Conservation (phyloP, 92 coral and sea anemone species). For the Epizoanthus ramosus region DNA sequence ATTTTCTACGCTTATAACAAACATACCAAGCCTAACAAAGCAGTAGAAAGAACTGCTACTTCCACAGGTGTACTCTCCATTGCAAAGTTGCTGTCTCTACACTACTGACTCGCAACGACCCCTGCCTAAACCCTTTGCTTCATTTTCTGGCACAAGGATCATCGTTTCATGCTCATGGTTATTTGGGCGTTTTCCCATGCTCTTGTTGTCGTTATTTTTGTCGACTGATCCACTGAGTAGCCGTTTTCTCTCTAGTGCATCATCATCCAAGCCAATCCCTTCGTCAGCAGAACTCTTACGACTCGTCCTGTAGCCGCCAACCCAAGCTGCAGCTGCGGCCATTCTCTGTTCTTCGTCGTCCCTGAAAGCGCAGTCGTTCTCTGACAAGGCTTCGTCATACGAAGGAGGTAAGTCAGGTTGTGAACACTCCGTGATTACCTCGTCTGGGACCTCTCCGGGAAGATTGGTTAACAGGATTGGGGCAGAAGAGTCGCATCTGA, state of each 20-base stretch:
- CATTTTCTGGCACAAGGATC: neutral
- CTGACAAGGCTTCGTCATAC: slow-evolving; percentile 1
- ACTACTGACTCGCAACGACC: neutral
- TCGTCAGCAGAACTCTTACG: slow-evolving; percentile 25
- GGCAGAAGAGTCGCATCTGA: slow-evolving; percentile 25
- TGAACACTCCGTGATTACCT: neutral
- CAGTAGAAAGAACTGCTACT: no score
- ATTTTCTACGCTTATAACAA: no score
- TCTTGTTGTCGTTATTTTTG: neutral
- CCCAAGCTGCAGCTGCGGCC: slow-evolving; percentile 9
- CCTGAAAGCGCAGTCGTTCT: slow-evolving; percentile 13
- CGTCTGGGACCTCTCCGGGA: slow-evolving; percentile 5
- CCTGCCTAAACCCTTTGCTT: neutral
- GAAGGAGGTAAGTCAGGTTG: neutral
- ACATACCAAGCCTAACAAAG: no score
- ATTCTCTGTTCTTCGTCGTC: slow-evolving; percentile 16
- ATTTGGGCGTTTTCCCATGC: neutral
- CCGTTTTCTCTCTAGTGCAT: neutral
- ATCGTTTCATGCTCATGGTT: slow-evolving; percentile 5
- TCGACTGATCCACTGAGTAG: neutral
- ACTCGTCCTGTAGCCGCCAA: neutral
- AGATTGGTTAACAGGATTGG: neutral
- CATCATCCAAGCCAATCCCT: slow-evolving; percentile 32
- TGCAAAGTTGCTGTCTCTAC: neutral
- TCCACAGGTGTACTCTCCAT: no score